Conservation (phyloP, 2,797 vertebrate genomes). For the Macropus fuliginosus region DNA sequence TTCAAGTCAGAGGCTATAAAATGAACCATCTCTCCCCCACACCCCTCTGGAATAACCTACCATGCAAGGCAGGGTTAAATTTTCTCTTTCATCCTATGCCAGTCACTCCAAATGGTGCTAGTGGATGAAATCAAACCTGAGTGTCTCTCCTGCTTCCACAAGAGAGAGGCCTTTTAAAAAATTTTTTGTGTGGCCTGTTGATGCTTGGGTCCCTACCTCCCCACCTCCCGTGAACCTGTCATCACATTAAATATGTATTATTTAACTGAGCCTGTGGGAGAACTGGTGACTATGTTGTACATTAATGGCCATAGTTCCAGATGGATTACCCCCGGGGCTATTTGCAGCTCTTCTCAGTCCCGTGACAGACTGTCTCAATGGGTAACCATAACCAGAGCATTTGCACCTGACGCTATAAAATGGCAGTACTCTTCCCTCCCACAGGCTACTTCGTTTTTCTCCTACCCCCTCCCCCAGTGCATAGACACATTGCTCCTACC, state of each 20-base stretch:
- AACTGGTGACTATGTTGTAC: slow-evolving; percentile 16
- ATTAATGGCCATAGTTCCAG: slow-evolving; percentile 38
- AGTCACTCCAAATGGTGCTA: slow-evolving; percentile 65
- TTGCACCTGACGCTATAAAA: slow-evolving; percentile 31
- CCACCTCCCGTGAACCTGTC: slow-evolving; percentile 25
- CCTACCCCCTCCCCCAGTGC: not conserved
- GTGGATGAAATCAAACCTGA: slow-evolving; percentile 72
- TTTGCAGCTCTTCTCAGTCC: not conserved
- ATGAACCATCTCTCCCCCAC: slow-evolving; percentile 29
- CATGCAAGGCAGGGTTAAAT: slow-evolving; percentile 64
- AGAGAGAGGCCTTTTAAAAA: slow-evolving; percentile 19
- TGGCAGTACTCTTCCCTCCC: not conserved
- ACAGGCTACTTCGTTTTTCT: not conserved
- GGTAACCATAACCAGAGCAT: not conserved
- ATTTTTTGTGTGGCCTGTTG: not conserved
- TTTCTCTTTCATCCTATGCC: slow-evolving; percentile 69
- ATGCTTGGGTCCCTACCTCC: slow-evolving; percentile 10
- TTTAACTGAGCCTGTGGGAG: slow-evolving; percentile 58
- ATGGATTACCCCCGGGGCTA: slow-evolving; percentile 3
- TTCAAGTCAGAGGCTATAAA: slow-evolving; percentile 8
- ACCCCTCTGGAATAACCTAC: slow-evolving; percentile 51
- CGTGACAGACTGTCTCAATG: slow-evolving; percentile 10
- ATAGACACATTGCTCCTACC: slow-evolving; percentile 48
- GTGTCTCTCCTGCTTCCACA: slow-evolving; percentile 15
- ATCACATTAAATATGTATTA: slow-evolving; percentile 67